phyloP scores from a whole-genome alignment of 2,888 invertebrate genomes.

The Byasa hedistus region DNA sequence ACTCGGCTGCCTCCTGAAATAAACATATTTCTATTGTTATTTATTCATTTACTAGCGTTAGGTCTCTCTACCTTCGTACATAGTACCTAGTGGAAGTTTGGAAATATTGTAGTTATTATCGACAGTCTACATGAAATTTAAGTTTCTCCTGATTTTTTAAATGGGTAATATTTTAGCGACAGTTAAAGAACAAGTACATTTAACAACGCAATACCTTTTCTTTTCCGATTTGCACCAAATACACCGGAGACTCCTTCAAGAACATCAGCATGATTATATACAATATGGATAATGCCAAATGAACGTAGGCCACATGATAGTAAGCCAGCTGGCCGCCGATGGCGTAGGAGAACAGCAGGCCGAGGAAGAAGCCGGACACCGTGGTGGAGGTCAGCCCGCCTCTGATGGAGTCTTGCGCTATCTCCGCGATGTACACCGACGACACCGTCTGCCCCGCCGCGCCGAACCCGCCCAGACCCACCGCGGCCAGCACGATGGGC shows the following conservation, averaged over 20 bases:
- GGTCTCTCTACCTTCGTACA: no score
- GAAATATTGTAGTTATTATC: no score
- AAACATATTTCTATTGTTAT: background rate
- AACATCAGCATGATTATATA: conserved; percentile 50
- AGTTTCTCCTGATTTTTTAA: no score
- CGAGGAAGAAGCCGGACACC: conserved; percentile 56
- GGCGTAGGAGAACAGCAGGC: conserved; percentile 56
- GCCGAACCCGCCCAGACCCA: conserved; percentile 56
- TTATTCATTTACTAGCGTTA: no score
- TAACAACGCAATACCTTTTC: conserved; percentile 47
- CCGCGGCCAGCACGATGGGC: conserved; percentile 49
- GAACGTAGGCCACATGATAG: conserved; percentile 50
- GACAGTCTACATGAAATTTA: no score
- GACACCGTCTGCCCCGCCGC: conserved; percentile 65
- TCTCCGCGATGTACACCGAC: conserved; percentile 64
- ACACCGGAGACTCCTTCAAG: conserved; percentile 63
- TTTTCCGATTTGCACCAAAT: conserved; percentile 51
- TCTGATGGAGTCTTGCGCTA: conserved; percentile 62
- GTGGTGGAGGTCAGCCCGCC: conserved; percentile 59
- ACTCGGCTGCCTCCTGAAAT: conserved; percentile 57
- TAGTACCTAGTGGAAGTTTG: no score
- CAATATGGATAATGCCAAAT: conserved; percentile 50
- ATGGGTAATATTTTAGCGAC: no score
- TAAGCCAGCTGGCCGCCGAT: conserved; percentile 61
- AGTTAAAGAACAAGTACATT: no score